Evolutionary conservation across 2,797 vertebrate genomes (phyloP).

Genomic region (Xenopus petersii): DNA sequence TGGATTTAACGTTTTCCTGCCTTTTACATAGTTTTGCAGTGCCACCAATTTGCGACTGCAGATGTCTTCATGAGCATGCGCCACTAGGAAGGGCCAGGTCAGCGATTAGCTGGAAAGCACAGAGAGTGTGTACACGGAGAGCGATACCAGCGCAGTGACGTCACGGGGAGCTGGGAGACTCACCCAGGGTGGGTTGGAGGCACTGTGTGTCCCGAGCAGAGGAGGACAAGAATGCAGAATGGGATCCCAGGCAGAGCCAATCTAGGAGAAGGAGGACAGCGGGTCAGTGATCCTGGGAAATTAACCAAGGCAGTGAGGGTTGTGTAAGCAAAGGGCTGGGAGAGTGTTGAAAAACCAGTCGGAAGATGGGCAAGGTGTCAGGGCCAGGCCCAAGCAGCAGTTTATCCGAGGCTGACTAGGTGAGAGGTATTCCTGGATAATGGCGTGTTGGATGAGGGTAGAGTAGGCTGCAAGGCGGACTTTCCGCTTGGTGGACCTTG

Average conservation of each 20-base stretch:
- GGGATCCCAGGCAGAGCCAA: constrained; percentile 51
- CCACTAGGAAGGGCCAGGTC: not conserved
- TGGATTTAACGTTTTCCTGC: no score
- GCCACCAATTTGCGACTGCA: no score
- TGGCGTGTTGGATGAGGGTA: no score
- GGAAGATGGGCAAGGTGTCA: constrained; percentile 6
- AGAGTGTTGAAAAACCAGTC: not conserved
- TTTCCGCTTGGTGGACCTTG: no score
- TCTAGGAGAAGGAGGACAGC: constrained; percentile 44
- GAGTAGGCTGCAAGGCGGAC: no score
- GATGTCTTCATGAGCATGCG: no score
- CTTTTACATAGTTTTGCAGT: no score
- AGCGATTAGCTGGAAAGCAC: not conserved
- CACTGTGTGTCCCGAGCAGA: constrained; percentile 52
- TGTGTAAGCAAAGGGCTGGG: not conserved
- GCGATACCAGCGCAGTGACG: constrained; percentile 68
- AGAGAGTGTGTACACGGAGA: constrained; percentile 55
- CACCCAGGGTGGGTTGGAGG: constrained; percentile 61
- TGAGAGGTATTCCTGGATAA: not conserved
- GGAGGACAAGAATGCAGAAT: constrained; percentile 54
- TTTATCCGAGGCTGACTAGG: not conserved
- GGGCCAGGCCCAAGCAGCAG: constrained; percentile 21
- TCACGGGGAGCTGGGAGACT: constrained; percentile 69
- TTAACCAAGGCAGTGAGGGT: not conserved
- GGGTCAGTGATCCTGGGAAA: constrained; percentile 19